Evolutionary conservation across 2,888 invertebrate species (phyloP).

Genomic region (Sialis lutaria): DNA sequence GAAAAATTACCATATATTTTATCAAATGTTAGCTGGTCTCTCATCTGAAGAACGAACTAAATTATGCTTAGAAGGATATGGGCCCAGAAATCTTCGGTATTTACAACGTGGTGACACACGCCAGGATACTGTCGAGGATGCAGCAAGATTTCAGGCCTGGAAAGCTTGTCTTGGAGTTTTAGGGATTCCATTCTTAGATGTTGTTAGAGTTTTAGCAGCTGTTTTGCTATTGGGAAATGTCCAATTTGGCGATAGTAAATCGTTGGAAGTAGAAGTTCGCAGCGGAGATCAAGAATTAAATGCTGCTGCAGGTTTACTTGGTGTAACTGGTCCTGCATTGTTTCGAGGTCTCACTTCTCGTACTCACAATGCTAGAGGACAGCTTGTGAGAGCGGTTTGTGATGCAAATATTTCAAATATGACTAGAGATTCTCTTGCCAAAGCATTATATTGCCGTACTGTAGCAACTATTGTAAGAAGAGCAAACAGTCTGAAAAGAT

Average conservation of each 20-base stretch:
- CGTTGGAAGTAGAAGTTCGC: constrained; percentile 57
- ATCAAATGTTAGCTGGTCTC: constrained; percentile 85
- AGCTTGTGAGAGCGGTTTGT: constrained; percentile 63
- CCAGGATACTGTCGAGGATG: constrained; percentile 56
- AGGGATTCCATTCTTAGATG: constrained; percentile 87
- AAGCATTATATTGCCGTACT: constrained; percentile 85
- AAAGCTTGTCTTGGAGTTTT: constrained; percentile 77
- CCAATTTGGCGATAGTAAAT: constrained; percentile 66
- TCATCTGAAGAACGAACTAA: constrained; percentile 71
- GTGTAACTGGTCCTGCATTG: constrained; percentile 55
- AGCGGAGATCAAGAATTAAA: constrained; percentile 72
- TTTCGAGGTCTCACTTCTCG: constrained; percentile 70
- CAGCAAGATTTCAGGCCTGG: constrained; percentile 70
- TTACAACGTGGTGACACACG: constrained; percentile 55
- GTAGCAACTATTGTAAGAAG: constrained; percentile 85
- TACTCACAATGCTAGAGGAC: constrained; percentile 60
- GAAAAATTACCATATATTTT: constrained; percentile 94
- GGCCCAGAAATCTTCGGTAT: constrained; percentile 61
- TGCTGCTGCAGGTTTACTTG: constrained; percentile 69
- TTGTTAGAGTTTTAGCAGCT: constrained; percentile 79
- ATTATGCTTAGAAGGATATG: constrained; percentile 61
- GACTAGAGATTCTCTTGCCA: constrained; percentile 78
- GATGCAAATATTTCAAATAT: constrained; percentile 75
- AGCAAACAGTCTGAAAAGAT: constrained; percentile 77
- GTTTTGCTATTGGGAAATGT: constrained; percentile 85